Conservation (phyloP, 2,797 vertebrate genomes). For the Cryptoblepharus egeriae region DNA sequence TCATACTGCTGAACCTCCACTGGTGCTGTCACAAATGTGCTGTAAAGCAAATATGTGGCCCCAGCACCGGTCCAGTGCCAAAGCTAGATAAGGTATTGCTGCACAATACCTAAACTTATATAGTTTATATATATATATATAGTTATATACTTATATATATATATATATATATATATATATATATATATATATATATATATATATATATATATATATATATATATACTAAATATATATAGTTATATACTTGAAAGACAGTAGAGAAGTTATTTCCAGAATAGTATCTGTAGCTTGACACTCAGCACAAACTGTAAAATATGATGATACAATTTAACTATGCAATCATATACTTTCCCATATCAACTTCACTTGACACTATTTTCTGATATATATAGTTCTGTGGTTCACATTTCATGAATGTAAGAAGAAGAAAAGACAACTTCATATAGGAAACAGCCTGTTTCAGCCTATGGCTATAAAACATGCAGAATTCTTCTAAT, state of each 20-base stretch:
- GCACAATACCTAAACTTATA: slow-evolving; percentile 1
- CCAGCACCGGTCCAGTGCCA: no score
- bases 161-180: no score
- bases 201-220: no score
- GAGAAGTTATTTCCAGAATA: slow-evolving; percentile 22
- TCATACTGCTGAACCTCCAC: no score
- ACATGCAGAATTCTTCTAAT: slow-evolving; percentile 41
- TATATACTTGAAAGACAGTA: slow-evolving; percentile 9
- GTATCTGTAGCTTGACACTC: slow-evolving; percentile 30
- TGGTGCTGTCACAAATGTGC: no score
- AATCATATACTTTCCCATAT: slow-evolving; percentile 22
- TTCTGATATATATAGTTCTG: slow-evolving; percentile 12
- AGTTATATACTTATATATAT: no score
- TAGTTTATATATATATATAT: no score
- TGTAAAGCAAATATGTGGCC: no score
- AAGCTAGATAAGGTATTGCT: no score
- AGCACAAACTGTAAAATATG: slow-evolving; percentile 6
- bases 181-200: no score
- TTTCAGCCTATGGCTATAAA: slow-evolving; percentile 33
- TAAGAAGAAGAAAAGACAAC: slow-evolving; percentile 8
- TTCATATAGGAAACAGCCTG: slow-evolving; percentile 28
- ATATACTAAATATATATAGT: no score
- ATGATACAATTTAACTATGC: slow-evolving; percentile 25
- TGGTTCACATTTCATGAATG: slow-evolving; percentile 25
- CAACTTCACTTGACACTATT: not conserved